Conservation (phyloP, 2,113 vertebrate species). For the Sterna hirundo region DNA sequence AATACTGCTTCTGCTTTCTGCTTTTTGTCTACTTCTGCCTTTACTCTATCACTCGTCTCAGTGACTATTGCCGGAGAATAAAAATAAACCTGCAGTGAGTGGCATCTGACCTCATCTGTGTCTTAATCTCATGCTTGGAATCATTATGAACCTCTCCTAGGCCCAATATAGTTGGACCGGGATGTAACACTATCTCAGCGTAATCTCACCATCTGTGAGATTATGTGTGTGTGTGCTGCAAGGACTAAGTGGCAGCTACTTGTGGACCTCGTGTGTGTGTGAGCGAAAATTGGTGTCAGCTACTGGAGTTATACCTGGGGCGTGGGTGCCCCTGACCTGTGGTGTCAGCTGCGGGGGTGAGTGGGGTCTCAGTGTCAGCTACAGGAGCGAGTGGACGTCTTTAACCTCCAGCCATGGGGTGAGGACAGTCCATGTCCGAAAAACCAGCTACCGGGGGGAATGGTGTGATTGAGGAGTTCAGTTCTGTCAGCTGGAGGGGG, state of each 20-base stretch:
- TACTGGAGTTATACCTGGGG: too few species aligned
- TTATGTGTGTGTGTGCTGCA: neutral
- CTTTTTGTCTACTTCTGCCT: too few species aligned
- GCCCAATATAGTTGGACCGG: too few species aligned
- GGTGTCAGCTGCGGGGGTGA: fast-evolving
- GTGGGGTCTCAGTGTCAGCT: neutral
- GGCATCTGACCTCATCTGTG: too few species aligned
- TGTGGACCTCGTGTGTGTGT: neutral
- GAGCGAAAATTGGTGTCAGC: fast-evolving
- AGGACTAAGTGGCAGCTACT: neutral
- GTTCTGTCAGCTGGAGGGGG: neutral
- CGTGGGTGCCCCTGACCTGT: neutral
- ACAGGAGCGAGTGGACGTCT: fast-evolving
- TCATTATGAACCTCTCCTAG: too few species aligned
- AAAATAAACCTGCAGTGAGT: too few species aligned
- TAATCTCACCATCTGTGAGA: too few species aligned
- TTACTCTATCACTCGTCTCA: too few species aligned
- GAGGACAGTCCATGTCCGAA: fast-evolving
- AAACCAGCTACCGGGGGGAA: fast-evolving
- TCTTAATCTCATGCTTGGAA: too few species aligned
- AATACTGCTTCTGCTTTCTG: too few species aligned
- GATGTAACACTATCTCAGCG: too few species aligned
- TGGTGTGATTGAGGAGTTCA: neutral
- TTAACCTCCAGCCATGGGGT: neutral
- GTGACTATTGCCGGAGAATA: too few species aligned